phyloP scores from a whole-genome alignment of 2,888 invertebrate species.

The Cosmorhoe ocellata region DNA sequence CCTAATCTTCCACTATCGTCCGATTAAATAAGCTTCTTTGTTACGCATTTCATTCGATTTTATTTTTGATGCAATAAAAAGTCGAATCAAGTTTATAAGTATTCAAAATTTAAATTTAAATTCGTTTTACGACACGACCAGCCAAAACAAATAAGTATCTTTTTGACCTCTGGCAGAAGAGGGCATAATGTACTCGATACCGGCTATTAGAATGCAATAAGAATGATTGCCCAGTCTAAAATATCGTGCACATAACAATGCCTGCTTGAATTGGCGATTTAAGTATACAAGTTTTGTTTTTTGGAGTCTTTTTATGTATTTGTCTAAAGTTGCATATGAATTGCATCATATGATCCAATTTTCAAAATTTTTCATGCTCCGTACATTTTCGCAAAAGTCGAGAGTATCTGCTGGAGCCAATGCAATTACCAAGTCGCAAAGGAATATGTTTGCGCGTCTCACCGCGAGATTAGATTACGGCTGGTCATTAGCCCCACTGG shows the following conservation, averaged over 20 bases:
- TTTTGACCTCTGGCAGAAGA: slow-evolving; percentile 43
- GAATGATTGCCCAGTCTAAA: slow-evolving; percentile 45
- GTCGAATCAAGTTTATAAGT: slow-evolving; percentile 14
- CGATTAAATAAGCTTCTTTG: background rate
- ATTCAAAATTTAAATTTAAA: slow-evolving; percentile 16
- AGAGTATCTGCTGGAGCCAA: slow-evolving; percentile 8
- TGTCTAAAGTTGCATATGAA: too few species aligned
- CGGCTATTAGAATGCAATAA: slow-evolving; percentile 53
- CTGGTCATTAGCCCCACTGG: slow-evolving; percentile 66
- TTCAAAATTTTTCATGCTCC: too few species aligned
- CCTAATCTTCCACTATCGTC: background rate
- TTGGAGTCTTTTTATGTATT: too few species aligned
- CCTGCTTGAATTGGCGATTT: too few species aligned
- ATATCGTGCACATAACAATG: slow-evolving; percentile 31
- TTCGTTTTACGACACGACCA: slow-evolving; percentile 31
- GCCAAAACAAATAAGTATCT: slow-evolving; percentile 38
- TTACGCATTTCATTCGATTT: background rate
- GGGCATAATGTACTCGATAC: slow-evolving; percentile 45
- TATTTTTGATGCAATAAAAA: background rate
- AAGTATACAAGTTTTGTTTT: too few species aligned
- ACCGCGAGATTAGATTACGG: slow-evolving; percentile 69
- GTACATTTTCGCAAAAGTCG: slow-evolving; percentile 3
- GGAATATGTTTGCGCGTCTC: slow-evolving; percentile 46
- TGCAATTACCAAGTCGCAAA: slow-evolving; percentile 36
- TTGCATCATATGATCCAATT: too few species aligned